Base-by-base conservation (phyloP, 2,888 invertebrate genomes). In the Perdita meconis region DNA sequence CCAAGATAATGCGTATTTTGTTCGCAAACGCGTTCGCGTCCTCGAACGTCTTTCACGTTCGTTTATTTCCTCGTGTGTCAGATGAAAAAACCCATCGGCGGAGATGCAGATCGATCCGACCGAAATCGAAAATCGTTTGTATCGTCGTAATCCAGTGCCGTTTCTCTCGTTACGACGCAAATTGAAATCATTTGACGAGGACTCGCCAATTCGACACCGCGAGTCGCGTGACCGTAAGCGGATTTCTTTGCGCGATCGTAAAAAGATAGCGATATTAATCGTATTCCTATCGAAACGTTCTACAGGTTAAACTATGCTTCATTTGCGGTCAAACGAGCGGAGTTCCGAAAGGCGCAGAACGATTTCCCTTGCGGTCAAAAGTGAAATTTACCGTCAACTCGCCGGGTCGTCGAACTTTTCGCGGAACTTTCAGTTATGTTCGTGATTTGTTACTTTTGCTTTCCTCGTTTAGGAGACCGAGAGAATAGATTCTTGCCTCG, bases 41-140 rank as follows among this genome's bases (percentile, higher is more conserved):
- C 16, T 55, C 44, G 40, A 55, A n/a, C n/a, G n/a, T 38, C 26
- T 19, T 16, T 60, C 64, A 36, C 8, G n/a, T n/a, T 6, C 38
- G 47, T 47, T 55, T 34, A 22, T 75, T 74, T 59, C 57, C 69
- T 44, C 12, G 34, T 30, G 30, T 38, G 36, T 63, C 57, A 64
- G 59, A 24, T 26, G 26, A 44, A 44, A 53, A 55, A 59, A n/a
- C 30, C 55, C 26, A 38, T 63, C 63, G 42, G 47, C 22, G 53
- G 30, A 24, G 51, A 65, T 22, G 40, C 26, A 26, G 44, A 16
- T 19, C 36, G 16, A 16, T 5, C n/a, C 10, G 16, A 55, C 22
- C 36, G 0, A 16, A 30, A 61, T 55, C 42, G 26, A 47, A 1
- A 36, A 36, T 55, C 26, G 30, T 51, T 34, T 36, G n/a, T 68